Evolutionary conservation across 2,888 invertebrate species (phyloP).

Genomic region (Pharmacophagus antenor): DNA sequence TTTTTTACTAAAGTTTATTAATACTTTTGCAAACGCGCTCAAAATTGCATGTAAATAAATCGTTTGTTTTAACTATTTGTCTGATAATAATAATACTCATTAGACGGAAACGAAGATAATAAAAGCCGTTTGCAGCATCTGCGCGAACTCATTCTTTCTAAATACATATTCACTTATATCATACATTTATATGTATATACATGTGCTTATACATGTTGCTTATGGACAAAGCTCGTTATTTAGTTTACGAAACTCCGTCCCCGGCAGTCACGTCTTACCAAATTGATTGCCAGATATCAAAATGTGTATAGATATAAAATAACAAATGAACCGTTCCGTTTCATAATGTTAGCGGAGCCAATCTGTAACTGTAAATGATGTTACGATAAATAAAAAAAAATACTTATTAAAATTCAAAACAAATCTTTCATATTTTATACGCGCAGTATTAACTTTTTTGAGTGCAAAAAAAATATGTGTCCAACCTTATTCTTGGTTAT

Average conservation of each 20-base stretch:
- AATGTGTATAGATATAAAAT: slow-evolving; percentile 19
- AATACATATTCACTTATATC: slow-evolving; percentile 18
- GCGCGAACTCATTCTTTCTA: slow-evolving; percentile 6
- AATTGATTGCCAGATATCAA: slow-evolving; percentile 29
- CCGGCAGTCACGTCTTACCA: slow-evolving; percentile 19
- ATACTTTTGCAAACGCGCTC: no score
- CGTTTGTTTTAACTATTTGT: background rate
- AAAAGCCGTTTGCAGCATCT: slow-evolving; percentile 10
- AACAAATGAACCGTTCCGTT: slow-evolving; percentile 23
- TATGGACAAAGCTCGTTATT: slow-evolving; percentile 22
- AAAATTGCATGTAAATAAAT: no score
- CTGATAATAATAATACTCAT: background rate
- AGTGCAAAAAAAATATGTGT: no score
- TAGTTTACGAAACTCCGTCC: slow-evolving; percentile 19
- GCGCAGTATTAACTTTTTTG: no score
- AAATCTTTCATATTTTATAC: no score
- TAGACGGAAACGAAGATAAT: slow-evolving; percentile 24
- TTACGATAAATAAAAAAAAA: no score
- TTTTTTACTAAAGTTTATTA: no score
- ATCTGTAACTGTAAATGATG: slow-evolving; percentile 25
- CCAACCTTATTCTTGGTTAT: no score
- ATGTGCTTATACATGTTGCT: slow-evolving; percentile 11
- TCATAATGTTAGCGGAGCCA: slow-evolving; percentile 16
- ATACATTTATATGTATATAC: slow-evolving; percentile 1
- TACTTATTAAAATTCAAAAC: no score